phyloP scores from a whole-genome alignment of 2,113 vertebrate genomes.

The Elgaria multicarinata region DNA sequence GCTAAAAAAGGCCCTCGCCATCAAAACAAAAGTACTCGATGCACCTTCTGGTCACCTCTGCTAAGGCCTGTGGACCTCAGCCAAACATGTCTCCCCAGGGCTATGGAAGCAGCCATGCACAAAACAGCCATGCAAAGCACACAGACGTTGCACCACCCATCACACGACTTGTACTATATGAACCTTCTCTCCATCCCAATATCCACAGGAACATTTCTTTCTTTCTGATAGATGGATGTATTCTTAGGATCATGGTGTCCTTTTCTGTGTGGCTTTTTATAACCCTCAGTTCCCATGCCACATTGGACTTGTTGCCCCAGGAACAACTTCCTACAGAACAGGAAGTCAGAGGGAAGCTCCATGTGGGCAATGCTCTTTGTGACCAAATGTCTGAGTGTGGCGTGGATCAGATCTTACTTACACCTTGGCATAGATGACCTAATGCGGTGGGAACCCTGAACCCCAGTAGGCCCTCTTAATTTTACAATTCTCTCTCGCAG shows the following conservation, averaged over 20 bases:
- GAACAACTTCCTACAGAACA: background rate
- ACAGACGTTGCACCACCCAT: background rate
- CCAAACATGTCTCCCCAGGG: no score
- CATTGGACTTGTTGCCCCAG: background rate
- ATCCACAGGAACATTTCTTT: fast-evolving
- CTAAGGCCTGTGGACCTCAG: no score
- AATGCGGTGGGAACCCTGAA: background rate
- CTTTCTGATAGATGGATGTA: background rate
- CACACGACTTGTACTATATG: background rate
- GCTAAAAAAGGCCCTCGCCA: no score
- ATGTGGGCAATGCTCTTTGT: background rate
- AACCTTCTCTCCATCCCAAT: background rate
- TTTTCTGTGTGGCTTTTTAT: background rate
- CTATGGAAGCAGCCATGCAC: no score
- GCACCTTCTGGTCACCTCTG: no score
- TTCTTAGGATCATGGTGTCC: background rate
- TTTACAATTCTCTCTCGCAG: background rate
- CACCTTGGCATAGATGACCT: background rate
- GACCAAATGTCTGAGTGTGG: background rate
- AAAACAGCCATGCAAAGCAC: background rate
- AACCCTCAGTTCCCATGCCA: background rate
- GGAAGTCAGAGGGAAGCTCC: background rate
- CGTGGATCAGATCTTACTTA: background rate
- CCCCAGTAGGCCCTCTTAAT: background rate
- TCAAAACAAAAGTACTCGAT: no score